Base-by-base conservation (phyloP, 1,140 invertebrate genomes). In the Lordiphosa collinella region DNA sequence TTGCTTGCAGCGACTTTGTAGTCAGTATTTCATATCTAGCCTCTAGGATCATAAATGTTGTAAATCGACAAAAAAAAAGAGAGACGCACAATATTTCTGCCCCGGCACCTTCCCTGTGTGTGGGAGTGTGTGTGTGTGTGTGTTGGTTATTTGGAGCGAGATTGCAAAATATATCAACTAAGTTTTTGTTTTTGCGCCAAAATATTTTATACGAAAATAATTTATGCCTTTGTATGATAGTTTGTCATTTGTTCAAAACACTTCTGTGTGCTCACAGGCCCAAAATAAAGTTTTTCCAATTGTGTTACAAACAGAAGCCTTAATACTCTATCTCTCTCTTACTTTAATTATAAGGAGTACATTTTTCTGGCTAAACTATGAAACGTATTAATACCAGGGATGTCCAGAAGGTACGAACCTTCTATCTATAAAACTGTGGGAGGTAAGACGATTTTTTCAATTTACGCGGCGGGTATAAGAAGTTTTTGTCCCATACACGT, bases 161-260 rank as follows among this genome's bases (percentile, higher is more conserved):
- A 29, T 29, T 29, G 25, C 25, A 2, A 16, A 44, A 63, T 76
- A 67, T 59, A 54, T 47, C 49, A 8, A 8, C 7, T 67, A 76
- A 84, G 72, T 72, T 59, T 72, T 43, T 51, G 47, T 58, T 48
- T 60, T 50, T 69, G 61, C 61, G 59, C 60, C 67, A 74, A 58
- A 22, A 22, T 22, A 22, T 22, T 22, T 6, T 71, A 76, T 66
- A 72, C 36, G 55, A 66, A 74, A 49, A 71, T 73, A 62, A 82
- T 70, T 74, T 79, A 80, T 80, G 76, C 78, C 66, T 61, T 38
- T 72, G 71, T 82, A 76, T 64, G 62, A 76, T 84, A 76, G 59
- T 84, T 84, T 84, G 67, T 82, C 72, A 73, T 41, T 44, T 57
- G 48, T 62, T 49, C 32, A 38, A 53, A 29, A 29, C 59, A 14